Conservation (phyloP, 1,140 invertebrate genomes). For the Liolophura sinensis region DNA sequence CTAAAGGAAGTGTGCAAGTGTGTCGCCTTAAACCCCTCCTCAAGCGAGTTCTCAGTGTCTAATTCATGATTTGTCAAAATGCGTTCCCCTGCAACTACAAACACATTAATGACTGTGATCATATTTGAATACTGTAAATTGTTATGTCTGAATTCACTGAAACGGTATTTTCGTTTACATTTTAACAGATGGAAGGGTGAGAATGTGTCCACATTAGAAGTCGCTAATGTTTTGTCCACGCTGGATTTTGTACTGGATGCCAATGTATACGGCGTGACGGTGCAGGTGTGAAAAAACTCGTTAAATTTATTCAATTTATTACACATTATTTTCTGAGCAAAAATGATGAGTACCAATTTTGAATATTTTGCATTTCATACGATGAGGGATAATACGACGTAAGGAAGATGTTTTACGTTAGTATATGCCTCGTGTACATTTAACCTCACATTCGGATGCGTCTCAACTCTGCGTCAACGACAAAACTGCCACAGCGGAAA, state of each 20-base stretch:
- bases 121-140: neutral
- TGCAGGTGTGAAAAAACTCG: constrained; percentile 52
- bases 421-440: neutral
- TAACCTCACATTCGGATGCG: no score
- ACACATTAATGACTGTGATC: no score
- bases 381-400: neutral
- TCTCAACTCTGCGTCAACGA: no score
- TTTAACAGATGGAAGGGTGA: constrained; percentile 77
- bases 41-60: neutral
- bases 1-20: neutral
- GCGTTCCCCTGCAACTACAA: no score
- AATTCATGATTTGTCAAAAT: neutral
- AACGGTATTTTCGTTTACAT: neutral
- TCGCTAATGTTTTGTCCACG: constrained; percentile 68
- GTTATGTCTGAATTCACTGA: neutral
- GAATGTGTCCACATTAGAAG: constrained; percentile 96
- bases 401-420: neutral
- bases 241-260: constrained; percentile 74
- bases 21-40: neutral
- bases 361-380: neutral
- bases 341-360: neutral
- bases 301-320: neutral
- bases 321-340: neutral
- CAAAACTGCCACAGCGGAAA: no score
- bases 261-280: constrained; percentile 87